Percentiles rank a stretch among this genome's conserved stretches.
Conservation (phyloP, 2,797 vertebrate species). For the Acomys russatus region DNA sequence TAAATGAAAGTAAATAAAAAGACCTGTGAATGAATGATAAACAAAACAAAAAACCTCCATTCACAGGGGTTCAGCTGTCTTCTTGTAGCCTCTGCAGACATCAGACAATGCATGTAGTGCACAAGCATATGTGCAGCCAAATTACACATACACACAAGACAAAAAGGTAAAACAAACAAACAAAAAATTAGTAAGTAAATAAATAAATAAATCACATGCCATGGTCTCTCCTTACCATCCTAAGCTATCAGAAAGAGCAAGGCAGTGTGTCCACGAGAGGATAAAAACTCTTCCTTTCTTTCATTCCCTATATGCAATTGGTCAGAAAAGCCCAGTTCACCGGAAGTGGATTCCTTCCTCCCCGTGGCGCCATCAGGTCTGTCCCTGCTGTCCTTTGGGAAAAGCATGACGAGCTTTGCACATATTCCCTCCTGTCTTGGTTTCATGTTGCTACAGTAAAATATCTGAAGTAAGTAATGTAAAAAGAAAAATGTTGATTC, state of each 20-base stretch:
- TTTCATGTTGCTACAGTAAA: not conserved
- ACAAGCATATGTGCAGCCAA: not conserved
- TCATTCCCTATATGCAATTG: not conserved
- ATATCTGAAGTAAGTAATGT: not conserved
- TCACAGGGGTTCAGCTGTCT: not conserved
- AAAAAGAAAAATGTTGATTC: not conserved
- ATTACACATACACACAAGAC: not conserved
- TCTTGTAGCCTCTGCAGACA: not conserved
- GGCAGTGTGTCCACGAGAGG: not conserved
- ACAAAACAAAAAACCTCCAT: no score
- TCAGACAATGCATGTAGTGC: not conserved
- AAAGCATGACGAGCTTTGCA: not conserved
- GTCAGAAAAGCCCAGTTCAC: not conserved
- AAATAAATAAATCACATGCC: not conserved
- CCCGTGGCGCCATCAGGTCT: not conserved
- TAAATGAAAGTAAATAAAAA: constrained; percentile 52
- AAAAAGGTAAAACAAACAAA: not conserved
- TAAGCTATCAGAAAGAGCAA: constrained; percentile 39
- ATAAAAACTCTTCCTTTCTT: constrained; percentile 24
- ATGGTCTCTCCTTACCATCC: not conserved
- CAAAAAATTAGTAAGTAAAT: not conserved
- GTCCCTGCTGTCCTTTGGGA: not conserved
- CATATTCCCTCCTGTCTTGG: not conserved
- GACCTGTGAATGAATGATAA: not conserved
- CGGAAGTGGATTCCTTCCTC: not conserved